phyloP scores from a whole-genome alignment of 2,113 vertebrate genomes.

The Capreolus pygargus region DNA sequence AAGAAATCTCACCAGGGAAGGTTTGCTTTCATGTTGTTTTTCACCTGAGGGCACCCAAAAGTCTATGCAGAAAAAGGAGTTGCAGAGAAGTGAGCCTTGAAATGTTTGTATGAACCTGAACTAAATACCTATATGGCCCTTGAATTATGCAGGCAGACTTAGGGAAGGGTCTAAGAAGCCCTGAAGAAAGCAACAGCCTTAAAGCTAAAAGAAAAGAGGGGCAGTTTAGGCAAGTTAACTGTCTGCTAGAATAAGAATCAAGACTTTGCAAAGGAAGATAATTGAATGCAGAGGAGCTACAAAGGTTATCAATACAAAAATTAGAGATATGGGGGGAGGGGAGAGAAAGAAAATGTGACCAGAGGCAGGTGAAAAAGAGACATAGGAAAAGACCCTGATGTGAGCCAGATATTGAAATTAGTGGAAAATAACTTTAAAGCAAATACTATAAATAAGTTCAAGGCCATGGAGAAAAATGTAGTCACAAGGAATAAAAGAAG shows the following conservation, averaged over 20 bases:
- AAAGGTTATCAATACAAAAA: not conserved
- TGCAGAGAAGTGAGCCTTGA: not conserved
- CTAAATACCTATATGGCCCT: not conserved
- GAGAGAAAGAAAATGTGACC: not conserved
- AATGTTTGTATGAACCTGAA: not conserved
- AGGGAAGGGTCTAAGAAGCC: not conserved
- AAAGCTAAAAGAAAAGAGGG: not conserved
- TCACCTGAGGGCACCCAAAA: not conserved
- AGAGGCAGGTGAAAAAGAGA: not conserved
- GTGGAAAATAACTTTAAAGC: not conserved
- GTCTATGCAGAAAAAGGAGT: not conserved
- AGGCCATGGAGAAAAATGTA: not conserved
- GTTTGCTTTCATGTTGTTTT: not conserved
- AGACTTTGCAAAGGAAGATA: not conserved
- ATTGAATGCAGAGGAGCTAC: not conserved
- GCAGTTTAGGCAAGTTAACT: not conserved
- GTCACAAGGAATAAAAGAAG: not conserved
- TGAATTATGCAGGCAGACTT: not conserved
- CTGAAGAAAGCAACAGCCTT: not conserved
- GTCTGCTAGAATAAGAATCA: not conserved
- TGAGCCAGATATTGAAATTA: not conserved
- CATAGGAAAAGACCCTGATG: not conserved
- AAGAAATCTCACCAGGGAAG: not conserved
- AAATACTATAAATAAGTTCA: not conserved
- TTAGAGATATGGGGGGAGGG: not conserved